Evolutionary conservation across 2,888 invertebrate genomes (phyloP), one percentile per base, ranked within the genome.

Genomic region (Caenorhabditis drosophilae): DNA sequence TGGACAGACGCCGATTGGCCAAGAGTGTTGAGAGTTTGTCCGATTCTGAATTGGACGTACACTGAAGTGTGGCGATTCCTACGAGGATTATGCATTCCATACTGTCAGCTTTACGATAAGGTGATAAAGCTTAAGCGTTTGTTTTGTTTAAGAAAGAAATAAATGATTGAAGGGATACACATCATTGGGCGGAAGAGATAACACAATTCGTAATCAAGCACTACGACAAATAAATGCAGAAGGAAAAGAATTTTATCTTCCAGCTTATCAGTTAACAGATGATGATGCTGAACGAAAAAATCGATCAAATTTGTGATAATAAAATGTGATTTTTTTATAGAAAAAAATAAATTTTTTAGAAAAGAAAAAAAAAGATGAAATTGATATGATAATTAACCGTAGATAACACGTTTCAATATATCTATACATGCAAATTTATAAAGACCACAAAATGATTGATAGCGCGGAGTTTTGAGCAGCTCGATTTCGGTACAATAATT

Each of bases 1-100:
- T 82, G 78, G 81, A 96, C 96, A 0, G 97, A 97, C 85, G 80
- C 88, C 0, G 90, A 88, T 70, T 98, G 97, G 97, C 96, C 97
- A 0, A 88, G 89, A 76, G 86, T 94, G 69, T 89, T 94, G 87
- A 87, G 97, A 45, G 90, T 76, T 12, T 76, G 76, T 52, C 76
- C 76, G 18, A 63, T 75, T 31, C 62, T 77, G 18, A 50, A 58
- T 16, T 75, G 75, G 76, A 72, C 62, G n/a, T 76, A 73, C 45
- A 52, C 88, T 25, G 90, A 95, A 81, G 89, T 98, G 61, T 98
- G 98, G 98, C 88, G 89, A 55, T 94, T 93, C 82, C 87, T 97
- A 4, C 85, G 91, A 22, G 86, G 88, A 41, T 87, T 90, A 50
- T 87, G 89, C 60, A 89, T 97, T 55, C 91, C 93, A 22, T 98